phyloP scores from a whole-genome alignment of 1,140 invertebrate species.

The Coboldia fuscipes region DNA sequence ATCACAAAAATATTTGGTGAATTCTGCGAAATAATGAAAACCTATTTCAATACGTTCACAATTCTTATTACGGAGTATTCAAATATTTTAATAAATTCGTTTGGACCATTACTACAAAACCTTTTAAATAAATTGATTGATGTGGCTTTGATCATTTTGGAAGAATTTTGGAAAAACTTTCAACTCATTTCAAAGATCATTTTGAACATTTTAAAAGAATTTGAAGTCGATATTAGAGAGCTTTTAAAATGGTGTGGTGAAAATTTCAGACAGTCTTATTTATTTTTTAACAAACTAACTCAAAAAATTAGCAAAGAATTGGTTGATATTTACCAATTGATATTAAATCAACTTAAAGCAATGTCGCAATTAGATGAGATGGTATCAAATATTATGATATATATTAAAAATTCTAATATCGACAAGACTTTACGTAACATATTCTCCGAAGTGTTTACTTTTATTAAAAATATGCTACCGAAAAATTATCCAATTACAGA shows the following conservation, averaged over 20 bases:
- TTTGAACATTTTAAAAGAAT: constrained; percentile 16
- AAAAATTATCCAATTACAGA: too few relatives aligned
- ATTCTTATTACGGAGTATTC: constrained; percentile 27
- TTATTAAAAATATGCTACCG: too few relatives aligned
- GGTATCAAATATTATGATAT: constrained; percentile 12
- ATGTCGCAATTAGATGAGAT: constrained; percentile 27
- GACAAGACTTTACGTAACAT: too few relatives aligned
- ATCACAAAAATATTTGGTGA: constrained; percentile 24
- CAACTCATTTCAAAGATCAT: constrained; percentile 6
- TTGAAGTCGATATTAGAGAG: constrained; percentile 42
- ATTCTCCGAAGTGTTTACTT: too few relatives aligned
- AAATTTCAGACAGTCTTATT: constrained; percentile 26
- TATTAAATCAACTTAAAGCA: constrained; percentile 27
- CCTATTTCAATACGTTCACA: constrained; percentile 24
- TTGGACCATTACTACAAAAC: constrained; percentile 5
- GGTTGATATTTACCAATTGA: constrained; percentile 20
- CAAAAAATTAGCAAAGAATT: constrained; percentile 24
- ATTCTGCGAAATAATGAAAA: constrained; percentile 22
- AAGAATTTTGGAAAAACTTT: too few relatives aligned
- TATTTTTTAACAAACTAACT: constrained; percentile 23
- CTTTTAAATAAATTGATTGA: too few relatives aligned
- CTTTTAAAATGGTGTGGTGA: constrained; percentile 28
- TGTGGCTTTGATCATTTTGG: too few relatives aligned
- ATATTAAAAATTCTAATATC: constrained; percentile 7
- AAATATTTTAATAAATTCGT: constrained; percentile 11